Base-by-base conservation (phyloP, 2,888 invertebrate genomes). In the Corbicula japonica region DNA sequence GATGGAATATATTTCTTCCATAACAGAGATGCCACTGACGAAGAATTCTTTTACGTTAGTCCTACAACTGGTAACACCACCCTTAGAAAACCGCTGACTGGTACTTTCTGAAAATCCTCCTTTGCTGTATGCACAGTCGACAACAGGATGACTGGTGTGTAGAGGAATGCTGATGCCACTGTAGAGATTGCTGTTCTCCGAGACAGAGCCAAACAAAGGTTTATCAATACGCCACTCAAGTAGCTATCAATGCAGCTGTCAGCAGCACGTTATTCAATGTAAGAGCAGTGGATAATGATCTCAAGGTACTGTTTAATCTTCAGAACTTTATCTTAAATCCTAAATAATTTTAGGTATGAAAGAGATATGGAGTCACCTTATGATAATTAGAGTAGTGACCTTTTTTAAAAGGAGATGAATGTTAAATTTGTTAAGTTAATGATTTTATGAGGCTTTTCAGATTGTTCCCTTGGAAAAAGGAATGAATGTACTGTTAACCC, bases 161-260 rank as follows among this genome's bases (percentile, higher is more conserved):
- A 76, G 61, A 83, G 80, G 44, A 77, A 69, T 1, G 76, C 75
- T 1, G 76, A 84, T 2, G 86, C 86, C 15, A 74, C 79, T 2
- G 90, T 91, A 15, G 77, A 66, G 18, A 89, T 92, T 54, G 85
- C 32, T 21, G 85, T 92, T 2, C 79, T 78, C 26, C 54, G 87
- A n/a, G 88, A 87, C 79, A 76, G 75, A 26, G 88, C 82, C 28
- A 87, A 87, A n/a, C 91, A 91, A 3, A 78, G 72, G 41, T 90
- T 91, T 71, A 71, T 77, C 32, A 83, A 85, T 58, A 88, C 76
- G 58, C 35, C n/a, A 79, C 80, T 18, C 77, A 78, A n/a, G 88
- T 92, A 38, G 77, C 80, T 2, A 88, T 90, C 74, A 89, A 85
- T 44, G 85, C 86, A 58, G 65, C 71, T 2, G 84, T 90, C 52